These are phyloP conservation scores for Montipora efflorescens DNA, from an alignment of 64 coral and sea anemone genomes.

Conservation along the genomic window DNA sequence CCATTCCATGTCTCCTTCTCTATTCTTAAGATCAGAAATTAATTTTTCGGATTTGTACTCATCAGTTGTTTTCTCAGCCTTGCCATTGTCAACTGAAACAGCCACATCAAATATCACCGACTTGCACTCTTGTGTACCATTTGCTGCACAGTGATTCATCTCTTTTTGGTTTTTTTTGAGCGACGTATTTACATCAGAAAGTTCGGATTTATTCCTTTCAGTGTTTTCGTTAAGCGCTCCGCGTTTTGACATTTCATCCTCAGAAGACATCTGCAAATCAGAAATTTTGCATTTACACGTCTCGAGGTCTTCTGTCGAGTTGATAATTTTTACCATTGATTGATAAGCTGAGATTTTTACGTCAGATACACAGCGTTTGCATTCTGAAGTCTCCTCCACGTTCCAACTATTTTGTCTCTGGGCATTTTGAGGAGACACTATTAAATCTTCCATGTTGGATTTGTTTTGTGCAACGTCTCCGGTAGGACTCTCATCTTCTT, in stretches of 20 bases:
- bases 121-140: neutral
- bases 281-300: constrained; percentile 31
- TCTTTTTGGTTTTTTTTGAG: neutral
- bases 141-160: neutral
- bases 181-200: neutral
- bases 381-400: neutral
- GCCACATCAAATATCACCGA: neutral
- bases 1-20: too few species aligned
- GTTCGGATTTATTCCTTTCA: neutral
- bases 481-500: neutral
- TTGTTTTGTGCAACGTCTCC: neutral
- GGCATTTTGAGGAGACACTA: too few species aligned
- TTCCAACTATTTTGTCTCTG: neutral
- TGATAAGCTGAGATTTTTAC: too few species aligned
- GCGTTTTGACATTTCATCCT: neutral
- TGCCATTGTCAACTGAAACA: too few species aligned
- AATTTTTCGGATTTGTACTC: neutral
- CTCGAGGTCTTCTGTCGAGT: constrained; percentile 4
- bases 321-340: neutral
- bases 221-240: neutral
- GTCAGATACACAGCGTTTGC: too few species aligned
- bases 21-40: constrained; percentile 3
- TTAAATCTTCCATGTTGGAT: neutral
- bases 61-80: neutral
- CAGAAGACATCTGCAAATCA: neutral